Conservation (phyloP, 1,140 invertebrate species). For the Drosophila funebris region DNA sequence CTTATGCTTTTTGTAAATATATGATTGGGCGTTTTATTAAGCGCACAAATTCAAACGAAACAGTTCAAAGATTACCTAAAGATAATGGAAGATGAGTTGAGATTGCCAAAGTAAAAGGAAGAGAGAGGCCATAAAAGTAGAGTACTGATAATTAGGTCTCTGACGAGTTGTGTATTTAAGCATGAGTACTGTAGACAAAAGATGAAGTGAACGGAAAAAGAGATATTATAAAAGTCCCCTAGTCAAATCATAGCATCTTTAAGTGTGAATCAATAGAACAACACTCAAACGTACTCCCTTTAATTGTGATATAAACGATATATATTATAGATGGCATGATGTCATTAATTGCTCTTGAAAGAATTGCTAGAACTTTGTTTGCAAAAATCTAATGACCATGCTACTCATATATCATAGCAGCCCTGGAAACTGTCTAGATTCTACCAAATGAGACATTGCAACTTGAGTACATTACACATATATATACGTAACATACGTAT, state of each 20-base stretch:
- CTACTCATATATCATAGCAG: slow-evolving; percentile 11
- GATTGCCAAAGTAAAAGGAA: too few relatives aligned
- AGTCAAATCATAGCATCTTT: too few relatives aligned
- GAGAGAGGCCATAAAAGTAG: too few relatives aligned
- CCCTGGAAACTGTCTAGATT: slow-evolving; percentile 12
- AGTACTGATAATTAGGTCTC: too few relatives aligned
- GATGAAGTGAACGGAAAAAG: too few relatives aligned
- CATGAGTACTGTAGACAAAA: too few relatives aligned
- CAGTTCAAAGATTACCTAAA: neutral
- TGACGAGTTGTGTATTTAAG: too few relatives aligned
- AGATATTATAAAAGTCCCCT: too few relatives aligned
- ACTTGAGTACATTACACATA: slow-evolving; percentile 43
- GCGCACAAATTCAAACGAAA: neutral
- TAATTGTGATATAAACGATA: neutral
- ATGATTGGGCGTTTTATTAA: slow-evolving; percentile 16
- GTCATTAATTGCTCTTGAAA: slow-evolving; percentile 28
- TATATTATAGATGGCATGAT: slow-evolving; percentile 25
- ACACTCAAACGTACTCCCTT: neutral
- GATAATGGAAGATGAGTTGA: neutral
- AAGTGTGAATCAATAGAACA: too few relatives aligned
- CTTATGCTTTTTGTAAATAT: slow-evolving; percentile 27
- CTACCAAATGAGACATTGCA: slow-evolving; percentile 57
- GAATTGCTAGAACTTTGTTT: slow-evolving; percentile 19
- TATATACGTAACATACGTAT: neutral
- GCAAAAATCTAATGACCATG: neutral